Conservation (phyloP, 2,888 invertebrate genomes). For the Marronus borbonicus region DNA sequence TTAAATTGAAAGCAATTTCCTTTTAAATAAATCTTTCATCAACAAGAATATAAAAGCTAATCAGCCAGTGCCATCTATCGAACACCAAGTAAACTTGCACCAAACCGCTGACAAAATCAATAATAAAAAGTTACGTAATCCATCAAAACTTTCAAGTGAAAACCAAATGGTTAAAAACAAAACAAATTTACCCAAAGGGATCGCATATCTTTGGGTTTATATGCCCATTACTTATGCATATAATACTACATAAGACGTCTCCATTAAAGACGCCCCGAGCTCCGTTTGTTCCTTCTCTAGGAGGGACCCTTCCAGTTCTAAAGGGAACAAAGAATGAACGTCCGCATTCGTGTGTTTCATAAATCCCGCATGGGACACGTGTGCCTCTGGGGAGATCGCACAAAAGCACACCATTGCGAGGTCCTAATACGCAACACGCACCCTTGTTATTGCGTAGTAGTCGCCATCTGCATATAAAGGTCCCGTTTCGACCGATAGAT, state of each 20-base stretch:
- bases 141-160: not conserved
- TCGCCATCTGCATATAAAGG: not conserved
- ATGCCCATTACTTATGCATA: not conserved
- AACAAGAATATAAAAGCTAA: too few relatives aligned
- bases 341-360: not conserved
- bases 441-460: constrained; percentile 17
- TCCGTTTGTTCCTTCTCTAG: not conserved
- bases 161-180: not conserved
- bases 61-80: not conserved
- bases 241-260: not conserved
- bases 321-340: not conserved
- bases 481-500: not conserved
- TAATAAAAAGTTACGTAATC: not conserved
- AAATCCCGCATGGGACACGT: constrained; percentile 21
- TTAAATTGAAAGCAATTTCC: too few relatives aligned
- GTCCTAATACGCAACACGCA: constrained; percentile 14
- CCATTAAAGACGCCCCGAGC: constrained; percentile 2
- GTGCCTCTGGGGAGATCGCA: not conserved
- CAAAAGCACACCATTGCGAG: not conserved
- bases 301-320: not conserved
- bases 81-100: not conserved
- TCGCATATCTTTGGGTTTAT: not conserved
- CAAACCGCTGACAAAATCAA: not conserved
- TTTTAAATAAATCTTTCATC: too few relatives aligned
- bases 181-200: not conserved